Percentiles rank a stretch among this genome's conserved stretches.
phyloP scores from a whole-genome alignment of 2,888 invertebrate species.

The Microctonus brassicae region DNA sequence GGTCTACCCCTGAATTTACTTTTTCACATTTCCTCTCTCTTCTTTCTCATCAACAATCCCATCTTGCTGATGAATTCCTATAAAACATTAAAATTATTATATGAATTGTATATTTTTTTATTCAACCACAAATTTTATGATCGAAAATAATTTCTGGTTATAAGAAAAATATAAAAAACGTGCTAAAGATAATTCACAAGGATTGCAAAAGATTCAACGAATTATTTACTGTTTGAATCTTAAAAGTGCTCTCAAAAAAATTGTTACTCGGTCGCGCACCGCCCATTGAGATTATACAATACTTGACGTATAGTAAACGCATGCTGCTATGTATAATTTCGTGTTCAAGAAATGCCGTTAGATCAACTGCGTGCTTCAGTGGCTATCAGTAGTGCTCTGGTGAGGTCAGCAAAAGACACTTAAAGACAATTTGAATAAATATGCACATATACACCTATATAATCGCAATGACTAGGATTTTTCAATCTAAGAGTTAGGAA shows the following conservation, averaged over 20 bases:
- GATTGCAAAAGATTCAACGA: slow-evolving; percentile 17
- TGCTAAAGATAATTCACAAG: slow-evolving; percentile 4
- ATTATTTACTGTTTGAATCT: neutral
- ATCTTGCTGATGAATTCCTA: neutral
- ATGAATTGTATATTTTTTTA: neutral
- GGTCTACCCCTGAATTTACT: slow-evolving; percentile 8
- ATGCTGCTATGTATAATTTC: slow-evolving; percentile 54
- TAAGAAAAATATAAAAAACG: neutral
- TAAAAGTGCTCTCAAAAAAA: slow-evolving; percentile 24
- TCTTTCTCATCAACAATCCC: neutral
- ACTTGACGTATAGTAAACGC: slow-evolving; percentile 36
- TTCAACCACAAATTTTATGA: neutral
- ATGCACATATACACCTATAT: too few relatives aligned
- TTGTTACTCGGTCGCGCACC: slow-evolving; percentile 33
- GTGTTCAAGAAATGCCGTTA: slow-evolving; percentile 61
- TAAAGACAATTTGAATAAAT: neutral
- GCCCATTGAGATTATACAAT: slow-evolving; percentile 60
- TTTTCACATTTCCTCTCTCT: slow-evolving; percentile 6
- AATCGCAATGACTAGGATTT: neutral
- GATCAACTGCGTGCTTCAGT: slow-evolving; percentile 49
- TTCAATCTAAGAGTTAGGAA: neutral
- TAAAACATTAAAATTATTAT: neutral
- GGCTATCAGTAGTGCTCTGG: slow-evolving; percentile 34
- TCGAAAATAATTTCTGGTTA: neutral
- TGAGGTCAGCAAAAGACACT: neutral